Base-by-base conservation (phyloP, 2,113 vertebrate genomes). In the Oostethus manadensis region DNA sequence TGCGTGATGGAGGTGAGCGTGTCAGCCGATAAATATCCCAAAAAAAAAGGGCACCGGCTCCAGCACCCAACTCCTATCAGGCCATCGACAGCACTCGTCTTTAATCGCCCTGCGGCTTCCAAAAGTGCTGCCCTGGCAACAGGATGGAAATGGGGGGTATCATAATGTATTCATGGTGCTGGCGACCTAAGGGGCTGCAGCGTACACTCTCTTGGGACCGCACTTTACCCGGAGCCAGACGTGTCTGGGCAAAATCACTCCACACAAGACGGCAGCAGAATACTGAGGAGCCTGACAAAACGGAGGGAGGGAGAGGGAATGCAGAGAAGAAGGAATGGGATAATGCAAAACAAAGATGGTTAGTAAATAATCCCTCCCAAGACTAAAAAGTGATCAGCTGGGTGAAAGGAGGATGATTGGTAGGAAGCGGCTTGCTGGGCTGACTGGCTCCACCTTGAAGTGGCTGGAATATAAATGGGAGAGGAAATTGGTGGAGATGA, bases 111-210 rank as follows among this genome's bases (percentile, higher is more conserved):
- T 93, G 93, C 91, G 90, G 94, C 93, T 95, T 55, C 90, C 87
- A 91, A 98, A 97, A 96, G 93, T 97, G 96, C 96, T 99, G 95
- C 95, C 94, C 93, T 98, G 95, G 94, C 94, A 98, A 99, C 94
- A 93, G 92, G 93, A 97, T 96, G 93, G 93, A 97, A 95, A 96
- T 93, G 91, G 93, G 94, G 92, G 93, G 94, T 93, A 93, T 94
- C 92, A 95, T 99, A 97, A 98, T 97, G 94, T 96, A 98, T 98
- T 96, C 94, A 94, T 96, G 93, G 94, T 94, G 93, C 92, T 92
- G 91, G 93, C 94, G 95, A 99, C 96, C 96, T 94, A 93, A 55
- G 94, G 94, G 96, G 93, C 94, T 94, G 93, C 92, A 92, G 93
- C 93, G 92, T 88, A 72, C 70, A 81, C 91, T 95, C 96, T 94